Evolutionary conservation across 2,113 vertebrate genomes (phyloP), one percentile per base, ranked within the genome.

Genomic region (Myotis davidii): DNA sequence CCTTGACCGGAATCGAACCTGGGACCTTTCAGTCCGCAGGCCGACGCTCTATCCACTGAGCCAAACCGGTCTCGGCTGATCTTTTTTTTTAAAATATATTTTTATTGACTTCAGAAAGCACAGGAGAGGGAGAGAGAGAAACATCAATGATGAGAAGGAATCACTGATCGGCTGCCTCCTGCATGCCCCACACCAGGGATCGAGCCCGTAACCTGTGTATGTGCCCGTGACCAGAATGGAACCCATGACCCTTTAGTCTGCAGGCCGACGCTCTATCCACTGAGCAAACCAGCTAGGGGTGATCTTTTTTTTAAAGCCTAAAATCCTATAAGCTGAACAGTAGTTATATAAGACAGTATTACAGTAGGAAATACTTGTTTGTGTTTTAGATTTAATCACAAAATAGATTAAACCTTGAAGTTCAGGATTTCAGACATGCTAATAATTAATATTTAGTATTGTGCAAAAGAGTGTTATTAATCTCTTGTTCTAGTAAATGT

Each of bases 391-490:
- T 74, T 10, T 94, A 54, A 54, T 88, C 32, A 54, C 56, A 91
- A 54, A 70, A 59, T 87, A 90, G 82, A 37, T 72, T 86, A 82
- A 87, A 3, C 45, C 6, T 27, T 84, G 23, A 90, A 65, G 56
- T 90, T 92, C 45, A 88, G 64, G 6, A 90, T n/a, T 29, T 95
- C 13, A 64, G 11, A 88, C 67, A 90, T 90, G 39, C 54, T 94
- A 34, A 72, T 87, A 70, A 59, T 76, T 95, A 14, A 9, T 85
- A 88, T 74, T 95, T 86, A 91, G 67, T 67, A 91, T 91, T 76
- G 18, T 89, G 29, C 18, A 90, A 76, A 85, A 90, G 20, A 70
- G 18, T 69, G 4, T 78, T 32, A 34, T 72, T 29, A 93, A 1
- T 81, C 18, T 94, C 5, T 37, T 79, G 5, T 65, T 78, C 76